Percentiles rank a stretch among this genome's conserved stretches.
phyloP scores from a whole-genome alignment of 2,113 vertebrate species.

The Sphaerodactylus townsendi region DNA sequence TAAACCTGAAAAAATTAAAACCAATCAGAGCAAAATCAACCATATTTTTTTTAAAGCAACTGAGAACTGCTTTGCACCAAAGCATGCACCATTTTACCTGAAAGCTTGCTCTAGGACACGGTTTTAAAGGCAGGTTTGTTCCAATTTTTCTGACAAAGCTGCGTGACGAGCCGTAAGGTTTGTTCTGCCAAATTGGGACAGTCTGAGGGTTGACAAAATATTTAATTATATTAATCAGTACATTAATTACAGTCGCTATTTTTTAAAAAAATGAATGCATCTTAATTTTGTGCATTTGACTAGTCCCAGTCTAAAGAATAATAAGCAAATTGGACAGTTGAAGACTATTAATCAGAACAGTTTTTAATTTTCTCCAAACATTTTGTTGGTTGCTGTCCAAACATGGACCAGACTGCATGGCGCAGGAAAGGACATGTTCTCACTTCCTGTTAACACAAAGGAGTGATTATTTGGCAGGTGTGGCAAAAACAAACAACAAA shows the following conservation, averaged over 20 bases:
- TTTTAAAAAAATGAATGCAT: background rate
- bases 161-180: constrained; percentile 90
- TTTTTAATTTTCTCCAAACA: background rate
- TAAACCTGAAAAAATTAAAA: too few relatives aligned
- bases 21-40: too few relatives aligned
- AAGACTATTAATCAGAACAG: background rate
- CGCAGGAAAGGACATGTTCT: background rate
- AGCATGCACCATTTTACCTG: constrained; percentile 75
- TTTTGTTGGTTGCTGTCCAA: background rate
- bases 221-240: accelerated
- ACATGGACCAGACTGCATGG: background rate
- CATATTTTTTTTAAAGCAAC: background rate
- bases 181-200: constrained; percentile 98
- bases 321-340: background rate
- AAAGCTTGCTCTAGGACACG: constrained; percentile 92
- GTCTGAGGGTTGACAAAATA: constrained; percentile 69
- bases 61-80: background rate
- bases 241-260: accelerated
- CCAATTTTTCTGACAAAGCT: constrained; percentile 96
- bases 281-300: background rate
- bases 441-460: background rate
- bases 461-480: background rate
- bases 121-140: constrained; percentile 90
- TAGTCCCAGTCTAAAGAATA: background rate
- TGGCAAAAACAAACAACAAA: background rate